Percentiles rank a stretch among this genome's conserved stretches.
Evolutionary conservation across 2,797 vertebrate species (phyloP).

Genomic region (Cirrhinus molitorella): DNA sequence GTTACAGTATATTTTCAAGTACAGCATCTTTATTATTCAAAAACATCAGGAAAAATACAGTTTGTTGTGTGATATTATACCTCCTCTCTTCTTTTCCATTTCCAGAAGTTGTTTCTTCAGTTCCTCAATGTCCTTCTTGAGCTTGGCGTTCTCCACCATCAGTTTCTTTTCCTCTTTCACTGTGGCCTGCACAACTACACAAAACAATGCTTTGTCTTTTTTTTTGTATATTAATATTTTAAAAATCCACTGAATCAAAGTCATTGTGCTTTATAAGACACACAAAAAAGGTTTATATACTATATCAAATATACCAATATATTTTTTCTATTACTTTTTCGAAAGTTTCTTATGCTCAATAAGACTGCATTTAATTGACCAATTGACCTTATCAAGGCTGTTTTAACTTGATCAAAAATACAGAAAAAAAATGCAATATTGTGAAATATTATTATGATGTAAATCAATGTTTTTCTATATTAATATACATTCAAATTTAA

Average conservation of each 20-base stretch:
- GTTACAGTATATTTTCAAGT: not conserved
- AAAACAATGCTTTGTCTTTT: too few species aligned
- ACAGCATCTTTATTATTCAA: slow-evolving; percentile 1
- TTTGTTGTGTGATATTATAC: slow-evolving; percentile 61
- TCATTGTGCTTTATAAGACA: too few species aligned
- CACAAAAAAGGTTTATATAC: too few species aligned
- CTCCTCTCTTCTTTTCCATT: slow-evolving; percentile 92
- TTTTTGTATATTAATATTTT: too few species aligned
- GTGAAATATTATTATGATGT: too few species aligned
- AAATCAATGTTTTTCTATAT: too few species aligned
- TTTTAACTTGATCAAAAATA: too few species aligned
- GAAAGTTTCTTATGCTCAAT: not conserved
- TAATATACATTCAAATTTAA: too few species aligned
- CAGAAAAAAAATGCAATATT: too few species aligned
- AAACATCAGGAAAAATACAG: not conserved
- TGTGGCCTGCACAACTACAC: slow-evolving; percentile 89
- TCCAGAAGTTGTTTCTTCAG: slow-evolving; percentile 91
- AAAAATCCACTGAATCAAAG: too few species aligned
- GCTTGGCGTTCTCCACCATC: slow-evolving; percentile 93
- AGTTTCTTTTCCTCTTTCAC: slow-evolving; percentile 96
- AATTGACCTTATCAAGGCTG: too few species aligned
- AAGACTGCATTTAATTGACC: not conserved
- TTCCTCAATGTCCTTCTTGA: slow-evolving; percentile 94
- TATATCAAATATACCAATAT: too few species aligned
- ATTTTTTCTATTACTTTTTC: not conserved